Percentiles rank a stretch among this genome's conserved stretches.
Conservation (phyloP, 2,797 vertebrate species). For the Limnodromus scolopaceus region DNA sequence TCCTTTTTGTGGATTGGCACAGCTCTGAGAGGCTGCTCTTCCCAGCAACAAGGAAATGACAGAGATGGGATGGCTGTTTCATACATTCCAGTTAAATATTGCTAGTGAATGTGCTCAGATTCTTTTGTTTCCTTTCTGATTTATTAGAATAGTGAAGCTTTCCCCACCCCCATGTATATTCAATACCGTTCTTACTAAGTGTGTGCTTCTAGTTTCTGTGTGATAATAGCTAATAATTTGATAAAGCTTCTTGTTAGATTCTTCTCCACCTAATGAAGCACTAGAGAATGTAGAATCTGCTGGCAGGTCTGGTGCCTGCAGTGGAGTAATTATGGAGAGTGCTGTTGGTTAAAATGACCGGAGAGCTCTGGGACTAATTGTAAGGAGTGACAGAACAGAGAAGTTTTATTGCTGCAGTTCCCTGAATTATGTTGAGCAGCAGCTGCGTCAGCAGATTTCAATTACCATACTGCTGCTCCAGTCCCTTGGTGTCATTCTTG, state of each 20-base stretch:
- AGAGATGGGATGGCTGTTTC: background rate
- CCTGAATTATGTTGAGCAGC: slow-evolving; percentile 61
- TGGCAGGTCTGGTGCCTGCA: slow-evolving; percentile 41
- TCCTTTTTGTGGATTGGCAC: background rate
- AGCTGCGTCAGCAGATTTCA: slow-evolving; percentile 70
- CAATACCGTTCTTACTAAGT: background rate
- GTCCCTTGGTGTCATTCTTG: slow-evolving; percentile 46
- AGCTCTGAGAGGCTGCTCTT: background rate
- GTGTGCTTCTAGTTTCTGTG: background rate
- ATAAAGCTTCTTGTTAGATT: background rate
- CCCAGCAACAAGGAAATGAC: background rate
- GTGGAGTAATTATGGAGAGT: slow-evolving; percentile 55
- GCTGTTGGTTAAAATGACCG: slow-evolving; percentile 55
- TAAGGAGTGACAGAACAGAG: slow-evolving; percentile 33
- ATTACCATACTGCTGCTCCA: slow-evolving; percentile 34
- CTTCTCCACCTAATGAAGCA: background rate
- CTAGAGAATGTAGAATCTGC: background rate
- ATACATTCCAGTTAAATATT: background rate
- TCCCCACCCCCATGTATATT: background rate
- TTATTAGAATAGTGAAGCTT: background rate
- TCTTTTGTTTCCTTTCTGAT: background rate
- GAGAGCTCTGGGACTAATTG: slow-evolving; percentile 59
- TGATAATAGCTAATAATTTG: slow-evolving; percentile 3
- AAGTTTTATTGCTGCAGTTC: slow-evolving; percentile 68
- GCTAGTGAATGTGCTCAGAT: background rate